Conservation (phyloP, 2,113 vertebrate species). For the Serinus canaria region DNA sequence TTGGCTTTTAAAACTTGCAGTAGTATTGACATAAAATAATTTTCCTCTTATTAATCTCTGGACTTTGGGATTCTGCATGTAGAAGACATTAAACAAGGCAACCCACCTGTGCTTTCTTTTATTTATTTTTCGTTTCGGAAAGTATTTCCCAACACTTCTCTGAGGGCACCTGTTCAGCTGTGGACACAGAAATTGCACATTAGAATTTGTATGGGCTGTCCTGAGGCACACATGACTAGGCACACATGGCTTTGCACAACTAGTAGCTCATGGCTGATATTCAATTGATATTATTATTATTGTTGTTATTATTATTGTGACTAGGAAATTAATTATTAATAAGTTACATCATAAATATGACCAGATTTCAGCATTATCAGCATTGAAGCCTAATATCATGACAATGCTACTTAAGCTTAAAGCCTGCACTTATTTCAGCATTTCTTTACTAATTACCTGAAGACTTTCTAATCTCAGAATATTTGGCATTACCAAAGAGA, state of each 20-base stretch:
- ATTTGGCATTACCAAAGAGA: background rate
- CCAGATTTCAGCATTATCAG: background rate
- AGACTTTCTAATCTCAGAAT: background rate
- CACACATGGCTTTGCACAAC: background rate
- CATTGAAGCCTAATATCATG: background rate
- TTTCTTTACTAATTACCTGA: background rate
- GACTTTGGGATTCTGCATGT: background rate
- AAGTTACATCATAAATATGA: background rate
- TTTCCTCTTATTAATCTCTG: background rate
- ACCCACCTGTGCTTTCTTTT: background rate
- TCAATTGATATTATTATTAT: background rate
- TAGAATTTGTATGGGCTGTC: background rate
- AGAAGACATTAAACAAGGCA: background rate
- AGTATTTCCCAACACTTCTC: background rate
- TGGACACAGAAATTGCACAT: background rate
- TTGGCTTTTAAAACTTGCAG: background rate
- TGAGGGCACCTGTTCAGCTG: background rate
- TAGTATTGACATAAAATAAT: background rate
- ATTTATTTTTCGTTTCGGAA: conserved; percentile 14
- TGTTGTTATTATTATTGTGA: background rate
- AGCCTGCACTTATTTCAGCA: background rate
- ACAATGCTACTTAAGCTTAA: background rate
- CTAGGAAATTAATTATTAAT: background rate
- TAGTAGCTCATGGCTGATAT: background rate
- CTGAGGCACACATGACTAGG: background rate